Evolutionary conservation across 1,140 invertebrate species (phyloP), one percentile per base, ranked within the genome.

Genomic region (Yoshiicerus persimilis): DNA sequence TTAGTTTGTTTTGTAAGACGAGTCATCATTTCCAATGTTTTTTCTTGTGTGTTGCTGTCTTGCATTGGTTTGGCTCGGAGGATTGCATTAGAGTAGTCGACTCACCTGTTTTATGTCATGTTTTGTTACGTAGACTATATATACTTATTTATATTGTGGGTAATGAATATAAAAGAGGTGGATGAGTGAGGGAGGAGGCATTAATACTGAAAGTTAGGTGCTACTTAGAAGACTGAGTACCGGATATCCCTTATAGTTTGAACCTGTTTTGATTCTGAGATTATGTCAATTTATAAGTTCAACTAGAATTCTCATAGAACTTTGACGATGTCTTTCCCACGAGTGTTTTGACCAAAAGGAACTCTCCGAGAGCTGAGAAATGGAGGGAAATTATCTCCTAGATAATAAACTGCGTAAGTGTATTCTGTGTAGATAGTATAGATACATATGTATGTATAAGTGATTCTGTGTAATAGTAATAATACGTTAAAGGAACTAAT

Each of bases 161-260:
- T 75, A 75, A 34, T 27, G 27, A 75, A 75, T 23, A 41, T 83
- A 41, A 36, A 5, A 39, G 34, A 83, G 77, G 39, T 41, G 38
- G 25, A 84, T n/a, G 1, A 84, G 62, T 10, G 85, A 86, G 62
- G 34, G 47, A 80, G 75, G 75, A 80, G 75, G 75, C 75, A 80
- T 38, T 86, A 30, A 66, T 36, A 70, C 23, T 27, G 39, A 23
- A 23, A 47, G 32, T 41, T 47, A 87, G 83, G 87, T 84, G 87
- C 86, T 86, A 86, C 86, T 86, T 86, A 86, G 27, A 80, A 64
- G 84, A 80, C 62, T 36, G 62, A 77, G 80, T 62, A 89, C 89
- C 89, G 89, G 89, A 89, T 89, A 89, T 89, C 89, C 89, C 87
- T 89, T 89, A 86, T 86, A 86, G 47, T 66, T 86, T 87, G 62